These are phyloP conservation scores for Oryzaephilus surinamensis DNA, from an alignment of 1,140 invertebrate genomes.

Conservation along the genomic window DNA sequence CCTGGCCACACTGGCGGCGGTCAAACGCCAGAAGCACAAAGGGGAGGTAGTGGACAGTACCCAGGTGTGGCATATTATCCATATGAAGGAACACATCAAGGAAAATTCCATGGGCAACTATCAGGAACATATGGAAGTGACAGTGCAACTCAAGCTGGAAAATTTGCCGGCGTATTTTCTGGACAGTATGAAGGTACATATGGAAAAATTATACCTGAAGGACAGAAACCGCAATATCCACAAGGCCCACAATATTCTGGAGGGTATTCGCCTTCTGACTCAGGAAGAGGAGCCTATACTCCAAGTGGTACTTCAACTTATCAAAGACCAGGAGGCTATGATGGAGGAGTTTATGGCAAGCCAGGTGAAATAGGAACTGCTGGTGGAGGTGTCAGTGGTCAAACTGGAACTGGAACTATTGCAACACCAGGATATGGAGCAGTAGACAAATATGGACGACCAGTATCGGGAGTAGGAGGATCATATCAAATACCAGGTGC, in stretches of 20 bases:
- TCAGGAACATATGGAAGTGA: conserved; percentile 21
- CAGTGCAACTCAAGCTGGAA: conserved; percentile 16
- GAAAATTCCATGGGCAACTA: conserved; percentile 22
- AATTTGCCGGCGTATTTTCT: conserved; percentile 28
- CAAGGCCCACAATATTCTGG: conserved; percentile 1
- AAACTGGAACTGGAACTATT: too few species aligned
- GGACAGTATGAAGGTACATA: conserved; percentile 24
- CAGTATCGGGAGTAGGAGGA: too few species aligned
- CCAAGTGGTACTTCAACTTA: not conserved
- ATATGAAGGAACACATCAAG: conserved; percentile 1
- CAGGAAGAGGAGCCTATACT: not conserved
- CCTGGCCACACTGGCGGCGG: conserved; percentile 4
- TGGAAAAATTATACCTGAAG: conserved; percentile 1
- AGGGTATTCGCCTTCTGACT: not conserved
- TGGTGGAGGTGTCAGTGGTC: not conserved
- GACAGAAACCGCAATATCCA: too few species aligned
- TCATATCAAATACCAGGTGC: too few species aligned
- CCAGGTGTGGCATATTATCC: conserved; percentile 1
- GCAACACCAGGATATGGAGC: too few species aligned
- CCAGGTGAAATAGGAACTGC: not conserved
- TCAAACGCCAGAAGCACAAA: not conserved
- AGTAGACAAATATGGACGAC: too few species aligned
- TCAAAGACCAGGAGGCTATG: not conserved
- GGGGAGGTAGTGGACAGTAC: too few species aligned
- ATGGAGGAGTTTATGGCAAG: not conserved